phyloP scores from a whole-genome alignment of 2,797 vertebrate genomes.

The Gallinago solitaria region DNA sequence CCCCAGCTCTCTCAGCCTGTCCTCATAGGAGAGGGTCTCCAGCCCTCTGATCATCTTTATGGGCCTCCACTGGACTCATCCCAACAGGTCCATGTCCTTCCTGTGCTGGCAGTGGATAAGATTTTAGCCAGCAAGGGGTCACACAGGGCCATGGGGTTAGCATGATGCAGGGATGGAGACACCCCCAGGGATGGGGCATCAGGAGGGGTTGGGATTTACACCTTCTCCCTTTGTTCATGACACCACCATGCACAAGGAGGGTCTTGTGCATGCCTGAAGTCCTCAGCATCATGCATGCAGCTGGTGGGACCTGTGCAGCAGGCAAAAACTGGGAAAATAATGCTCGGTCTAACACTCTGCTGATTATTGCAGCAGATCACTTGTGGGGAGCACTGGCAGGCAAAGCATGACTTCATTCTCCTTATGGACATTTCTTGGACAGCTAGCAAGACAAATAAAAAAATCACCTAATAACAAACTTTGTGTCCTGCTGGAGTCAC shows the following conservation, averaged over 20 bases:
- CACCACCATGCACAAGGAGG: not conserved
- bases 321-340: not conserved
- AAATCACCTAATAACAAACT: not conserved
- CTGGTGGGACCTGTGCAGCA: not conserved
- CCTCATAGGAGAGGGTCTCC: too few species aligned
- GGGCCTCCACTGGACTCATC: too few species aligned
- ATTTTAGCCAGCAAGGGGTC: not conserved
- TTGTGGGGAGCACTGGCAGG: not conserved
- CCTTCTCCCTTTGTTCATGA: not conserved
- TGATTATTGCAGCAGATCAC: not conserved
- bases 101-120: not conserved
- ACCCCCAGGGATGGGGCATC: not conserved
- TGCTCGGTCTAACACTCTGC: not conserved
- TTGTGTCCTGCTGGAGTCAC: not conserved
- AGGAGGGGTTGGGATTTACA: not conserved
- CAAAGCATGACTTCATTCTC: not conserved
- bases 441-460: not conserved
- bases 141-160: not conserved
- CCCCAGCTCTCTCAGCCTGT: too few species aligned
- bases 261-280: not conserved
- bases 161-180: not conserved
- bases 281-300: accelerated
- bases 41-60: too few species aligned
- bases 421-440: not conserved
- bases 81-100: too few species aligned